Evolutionary conservation across 2,113 vertebrate species (phyloP), one percentile per base, ranked within the genome.

Genomic region (Hyperoodon ampullatus): DNA sequence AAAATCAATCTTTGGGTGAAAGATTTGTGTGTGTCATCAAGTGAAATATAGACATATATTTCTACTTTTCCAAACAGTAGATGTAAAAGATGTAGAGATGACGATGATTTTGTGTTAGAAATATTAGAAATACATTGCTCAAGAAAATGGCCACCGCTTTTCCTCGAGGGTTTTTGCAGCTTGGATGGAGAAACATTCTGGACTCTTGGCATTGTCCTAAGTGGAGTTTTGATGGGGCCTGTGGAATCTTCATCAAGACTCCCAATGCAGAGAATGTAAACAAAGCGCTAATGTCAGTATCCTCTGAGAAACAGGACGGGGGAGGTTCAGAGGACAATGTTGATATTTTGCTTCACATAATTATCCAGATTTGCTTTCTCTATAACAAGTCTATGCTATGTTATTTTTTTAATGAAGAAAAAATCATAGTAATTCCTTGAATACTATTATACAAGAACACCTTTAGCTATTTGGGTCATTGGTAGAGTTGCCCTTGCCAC

Each of bases 141-240:
- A 9, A 26, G 21, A 71, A 21, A 39, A 14, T 6, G 8, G 3
- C 1, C 12, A 0, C 3, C 19, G 30, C 2, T 44, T 24, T 66
- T 3, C 71, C 30, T 63, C 0, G 8, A 86, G 30, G 14, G 10
- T 68, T 21, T 72, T 66, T 55, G 72, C 5, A 13, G 75, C 33
- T 19, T 7, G 4, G n/a, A 1, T 1, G 1, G 23, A 44, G 63
- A 66, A 11, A 0, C 23, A 0, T 1, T 12, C 8, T 47, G 15
- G 5, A 6, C 13, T 30, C n/a, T 2, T 23, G 8, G 3, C 14
- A 2, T 7, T 70, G 21, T 42, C 18, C 35, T 47, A 33, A 85
- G 24, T 8, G 42, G 63, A 33, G 81, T 47, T 60, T n/a, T 68
- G 10, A 2, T 35, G 53, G 21, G 33, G 4, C 55, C 66, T 60